These are phyloP conservation scores for Pogonocichla stellata DNA, from an alignment of 2,113 vertebrate species.

Conservation along the genomic window DNA sequence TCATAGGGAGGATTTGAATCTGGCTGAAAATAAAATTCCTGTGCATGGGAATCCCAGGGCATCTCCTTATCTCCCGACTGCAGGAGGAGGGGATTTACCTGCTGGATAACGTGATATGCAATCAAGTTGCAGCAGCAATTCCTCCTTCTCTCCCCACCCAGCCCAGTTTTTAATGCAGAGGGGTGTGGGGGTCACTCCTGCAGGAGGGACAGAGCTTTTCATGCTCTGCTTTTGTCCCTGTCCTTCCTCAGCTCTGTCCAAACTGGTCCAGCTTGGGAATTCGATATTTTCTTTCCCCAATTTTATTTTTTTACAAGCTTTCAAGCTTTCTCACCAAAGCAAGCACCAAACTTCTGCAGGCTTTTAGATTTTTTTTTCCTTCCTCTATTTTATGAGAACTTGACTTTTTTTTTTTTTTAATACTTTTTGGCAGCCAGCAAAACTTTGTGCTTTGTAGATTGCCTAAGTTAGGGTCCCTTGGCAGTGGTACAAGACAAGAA, in stretches of 20 bases:
- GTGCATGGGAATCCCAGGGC: not conserved
- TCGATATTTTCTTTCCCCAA: not conserved
- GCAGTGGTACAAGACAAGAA: constrained; percentile 39
- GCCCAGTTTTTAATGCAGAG: not conserved
- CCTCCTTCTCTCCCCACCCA: not conserved
- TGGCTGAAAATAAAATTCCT: not conserved
- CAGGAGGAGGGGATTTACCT: not conserved
- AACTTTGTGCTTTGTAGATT: constrained; percentile 53
- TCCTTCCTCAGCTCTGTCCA: not conserved
- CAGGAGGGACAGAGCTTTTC: not conserved
- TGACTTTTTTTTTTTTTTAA: not conserved
- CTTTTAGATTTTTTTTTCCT: not conserved
- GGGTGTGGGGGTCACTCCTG: not conserved
- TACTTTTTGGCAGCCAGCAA: constrained; percentile 16
- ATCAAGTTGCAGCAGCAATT: not conserved
- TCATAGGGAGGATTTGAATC: not conserved
- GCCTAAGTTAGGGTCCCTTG: constrained; percentile 51
- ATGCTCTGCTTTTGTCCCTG: accelerated
- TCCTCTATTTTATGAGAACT: not conserved
- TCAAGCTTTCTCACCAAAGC: not conserved
- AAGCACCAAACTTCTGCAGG: not conserved
- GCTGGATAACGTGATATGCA: not conserved
- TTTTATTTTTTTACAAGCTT: not conserved
- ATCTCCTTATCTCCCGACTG: not conserved
- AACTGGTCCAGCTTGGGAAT: not conserved